Evolutionary conservation across 2,888 invertebrate genomes (phyloP).

Genomic region (Stegophylla sp.): DNA sequence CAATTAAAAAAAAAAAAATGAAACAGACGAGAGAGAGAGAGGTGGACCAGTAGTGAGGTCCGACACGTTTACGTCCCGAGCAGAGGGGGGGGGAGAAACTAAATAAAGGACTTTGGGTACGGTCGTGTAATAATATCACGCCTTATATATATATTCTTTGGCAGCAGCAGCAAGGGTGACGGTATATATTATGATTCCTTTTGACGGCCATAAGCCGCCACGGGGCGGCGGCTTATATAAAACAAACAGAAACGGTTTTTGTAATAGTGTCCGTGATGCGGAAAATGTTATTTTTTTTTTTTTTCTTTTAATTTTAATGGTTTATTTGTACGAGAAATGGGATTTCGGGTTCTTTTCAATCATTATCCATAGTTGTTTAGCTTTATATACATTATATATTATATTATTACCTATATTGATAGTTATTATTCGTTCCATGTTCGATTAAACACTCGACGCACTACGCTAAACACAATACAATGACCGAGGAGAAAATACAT

Average conservation of each 20-base stretch:
- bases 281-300: slow-evolving; percentile 48
- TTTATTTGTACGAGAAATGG: slow-evolving; percentile 58
- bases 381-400: neutral
- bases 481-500: slow-evolving; percentile 28
- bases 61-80: slow-evolving; percentile 43
- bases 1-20: slow-evolving; percentile 45
- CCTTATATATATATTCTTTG: slow-evolving; percentile 2
- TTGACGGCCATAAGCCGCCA: slow-evolving; percentile 44
- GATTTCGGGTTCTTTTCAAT: slow-evolving; percentile 23
- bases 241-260: slow-evolving; percentile 56
- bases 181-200: slow-evolving; percentile 27
- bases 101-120: slow-evolving; percentile 16
- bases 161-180: slow-evolving; percentile 15
- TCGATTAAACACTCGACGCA: slow-evolving; percentile 33
- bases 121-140: slow-evolving; percentile 26
- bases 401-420: neutral
- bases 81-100: neutral
- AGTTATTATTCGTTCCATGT: slow-evolving; percentile 36
- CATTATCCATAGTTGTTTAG: neutral
- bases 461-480: slow-evolving; percentile 23
- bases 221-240: slow-evolving; percentile 51
- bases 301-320: slow-evolving; percentile 26
- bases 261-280: slow-evolving; percentile 49
- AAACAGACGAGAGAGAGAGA: neutral
- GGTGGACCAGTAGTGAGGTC: neutral